Evolutionary conservation across 1,140 invertebrate species (phyloP), one percentile per base, ranked within the genome.

Genomic region (Philaenus spumarius): DNA sequence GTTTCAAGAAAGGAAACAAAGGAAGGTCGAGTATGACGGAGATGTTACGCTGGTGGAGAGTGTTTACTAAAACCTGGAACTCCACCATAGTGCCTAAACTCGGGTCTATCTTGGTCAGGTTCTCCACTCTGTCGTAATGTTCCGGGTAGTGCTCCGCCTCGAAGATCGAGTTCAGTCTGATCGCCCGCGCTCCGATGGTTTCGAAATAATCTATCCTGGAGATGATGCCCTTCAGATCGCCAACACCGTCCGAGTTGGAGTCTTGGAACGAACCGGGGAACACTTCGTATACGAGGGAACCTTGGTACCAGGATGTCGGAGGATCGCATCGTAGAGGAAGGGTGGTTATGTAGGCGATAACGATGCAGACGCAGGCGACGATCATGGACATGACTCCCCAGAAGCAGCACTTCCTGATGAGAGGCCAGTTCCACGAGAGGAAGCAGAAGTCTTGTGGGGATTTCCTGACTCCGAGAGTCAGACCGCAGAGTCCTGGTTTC

Each of bases 211-310:
- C 81, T 7, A 86, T 69, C 62, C 82, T 79, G 48, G 78, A 76
- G 1, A 75, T 74, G 26, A 90, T 75, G 1, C 87, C 88, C 62
- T 76, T 79, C 0, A 92, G 69, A 70, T 92, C 86, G 23, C 87
- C 87, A 61, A 83, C 78, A 2, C 85, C 86, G 70, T 89, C 83
- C 60, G 71, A 72, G 65, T 85, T 80, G 0, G 83, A 83, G 66
- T 90, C 88, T 69, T 87, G 80, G 67, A 90, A 92, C 42, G 86
- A 88, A 0, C 84, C 84, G 2, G 87, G 86, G 65, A 90, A 90
- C 53, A 93, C 82, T 73, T 92, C 87, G 67, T 92, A 92, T 65
- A 91, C 84, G 1, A 89, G 75, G 51, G 80, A 81, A 12, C 88
- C 86, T 75, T 89, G 85, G 76, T 87, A 89, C 89, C 89, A 93